Conservation (phyloP, 2,888 invertebrate species). For the Ophion costatus region DNA sequence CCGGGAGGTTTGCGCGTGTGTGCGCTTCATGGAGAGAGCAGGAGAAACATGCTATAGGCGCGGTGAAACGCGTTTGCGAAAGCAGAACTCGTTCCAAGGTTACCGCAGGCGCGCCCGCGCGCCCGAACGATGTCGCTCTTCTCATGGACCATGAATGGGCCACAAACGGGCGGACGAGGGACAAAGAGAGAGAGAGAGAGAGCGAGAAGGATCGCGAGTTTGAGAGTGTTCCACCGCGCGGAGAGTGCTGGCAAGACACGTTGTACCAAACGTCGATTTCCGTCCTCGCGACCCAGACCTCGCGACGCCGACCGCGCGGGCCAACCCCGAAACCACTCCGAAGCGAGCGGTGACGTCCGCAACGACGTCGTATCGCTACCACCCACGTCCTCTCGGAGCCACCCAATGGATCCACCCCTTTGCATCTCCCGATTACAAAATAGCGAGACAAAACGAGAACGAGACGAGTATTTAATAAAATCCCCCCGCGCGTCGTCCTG, state of each 20-base stretch:
- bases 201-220: background rate
- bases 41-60: background rate
- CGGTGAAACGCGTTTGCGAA: constrained; percentile 1
- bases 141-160: constrained; percentile 37
- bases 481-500: background rate
- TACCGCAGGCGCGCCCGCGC: constrained; percentile 33
- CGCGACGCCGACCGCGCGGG: constrained; percentile 68
- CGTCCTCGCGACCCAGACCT: constrained; percentile 71
- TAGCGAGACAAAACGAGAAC: background rate
- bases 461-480: background rate
- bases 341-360: background rate
- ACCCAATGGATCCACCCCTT: background rate
- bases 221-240: too few relatives aligned
- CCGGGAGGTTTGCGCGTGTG: too few relatives aligned
- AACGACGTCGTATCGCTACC: too few relatives aligned
- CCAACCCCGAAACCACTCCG: constrained; percentile 28
- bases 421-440: background rate
- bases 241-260: too few relatives aligned
- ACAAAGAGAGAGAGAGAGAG: constrained; percentile 1
- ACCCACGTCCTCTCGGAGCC: background rate
- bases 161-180: constrained; percentile 4
- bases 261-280: constrained; percentile 68
- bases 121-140: constrained; percentile 32
- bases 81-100: constrained; percentile 55
- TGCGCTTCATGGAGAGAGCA: background rate